Conservation (phyloP, 1,140 invertebrate genomes). For the Drosophila funebris region DNA sequence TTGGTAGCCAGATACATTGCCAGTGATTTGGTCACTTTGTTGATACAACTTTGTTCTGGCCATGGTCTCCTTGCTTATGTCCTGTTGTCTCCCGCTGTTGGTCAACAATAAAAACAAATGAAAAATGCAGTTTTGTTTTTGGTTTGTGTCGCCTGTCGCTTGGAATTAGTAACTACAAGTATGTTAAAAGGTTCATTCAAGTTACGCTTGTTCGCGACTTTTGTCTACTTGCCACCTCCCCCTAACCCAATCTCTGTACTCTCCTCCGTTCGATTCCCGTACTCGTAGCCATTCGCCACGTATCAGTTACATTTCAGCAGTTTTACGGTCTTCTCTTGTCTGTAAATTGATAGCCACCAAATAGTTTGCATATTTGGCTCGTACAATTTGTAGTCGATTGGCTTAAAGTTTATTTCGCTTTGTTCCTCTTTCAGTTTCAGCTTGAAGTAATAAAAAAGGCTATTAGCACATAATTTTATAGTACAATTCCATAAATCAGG, state of each 20-base stretch:
- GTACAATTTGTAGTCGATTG: conserved; percentile 27
- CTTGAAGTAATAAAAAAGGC: too few species aligned
- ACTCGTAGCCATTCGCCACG: conserved; percentile 27
- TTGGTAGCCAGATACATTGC: conserved; percentile 54
- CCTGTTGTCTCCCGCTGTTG: conserved; percentile 7
- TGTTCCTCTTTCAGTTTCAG: background rate
- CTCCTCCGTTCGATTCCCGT: conserved; percentile 9
- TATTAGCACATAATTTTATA: too few species aligned
- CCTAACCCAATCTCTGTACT: conserved; percentile 14
- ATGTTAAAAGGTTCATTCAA: conserved; percentile 82
- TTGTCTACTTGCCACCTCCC: conserved; percentile 50
- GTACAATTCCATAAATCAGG: too few species aligned
- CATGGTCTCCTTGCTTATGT: conserved; percentile 27
- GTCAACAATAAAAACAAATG: conserved; percentile 69
- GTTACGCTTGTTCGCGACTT: conserved; percentile 74
- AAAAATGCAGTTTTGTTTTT: conserved; percentile 71
- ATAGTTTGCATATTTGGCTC: conserved; percentile 70
- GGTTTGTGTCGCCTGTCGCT: conserved; percentile 69
- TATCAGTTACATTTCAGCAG: conserved; percentile 68
- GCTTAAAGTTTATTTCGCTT: conserved; percentile 5
- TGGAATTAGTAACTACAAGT: conserved; percentile 81
- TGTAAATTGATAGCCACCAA: conserved; percentile 74
- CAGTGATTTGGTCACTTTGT: conserved; percentile 71
- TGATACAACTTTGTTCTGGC: conserved; percentile 73
- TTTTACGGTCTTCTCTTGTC: conserved; percentile 71